phyloP scores from a whole-genome alignment of 2,888 invertebrate genomes.

The Caenorhabditis angaria region DNA sequence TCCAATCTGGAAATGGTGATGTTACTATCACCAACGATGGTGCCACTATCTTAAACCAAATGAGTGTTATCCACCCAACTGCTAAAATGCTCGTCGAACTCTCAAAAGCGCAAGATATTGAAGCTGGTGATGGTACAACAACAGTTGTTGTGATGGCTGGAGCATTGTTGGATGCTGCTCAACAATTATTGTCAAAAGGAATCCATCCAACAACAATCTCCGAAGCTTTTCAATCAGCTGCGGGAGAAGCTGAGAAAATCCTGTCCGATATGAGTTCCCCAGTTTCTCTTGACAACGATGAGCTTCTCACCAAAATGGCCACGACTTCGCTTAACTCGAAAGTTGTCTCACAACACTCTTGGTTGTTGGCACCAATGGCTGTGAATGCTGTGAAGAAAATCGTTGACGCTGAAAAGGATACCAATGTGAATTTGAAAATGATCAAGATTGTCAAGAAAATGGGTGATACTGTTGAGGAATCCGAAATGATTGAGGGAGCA shows the following conservation, averaged over 20 bases:
- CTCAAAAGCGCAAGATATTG: slow-evolving; percentile 94
- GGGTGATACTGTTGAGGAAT: slow-evolving; percentile 80
- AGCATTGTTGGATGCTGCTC: slow-evolving; percentile 90
- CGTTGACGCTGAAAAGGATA: slow-evolving; percentile 80
- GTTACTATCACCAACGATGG: slow-evolving; percentile 99
- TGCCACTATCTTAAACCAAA: slow-evolving; percentile 97
- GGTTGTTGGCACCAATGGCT: slow-evolving; percentile 91
- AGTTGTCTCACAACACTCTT: slow-evolving; percentile 97
- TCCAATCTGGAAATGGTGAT: slow-evolving; percentile 94
- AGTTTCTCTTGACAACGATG: slow-evolving; percentile 85
- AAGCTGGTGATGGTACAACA: slow-evolving; percentile 99
- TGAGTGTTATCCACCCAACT: slow-evolving; percentile 97
- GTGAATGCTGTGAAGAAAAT: slow-evolving; percentile 94
- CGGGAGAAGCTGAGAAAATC: slow-evolving; percentile 81
- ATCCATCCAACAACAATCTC: slow-evolving; percentile 97
- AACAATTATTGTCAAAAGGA: slow-evolving; percentile 85
- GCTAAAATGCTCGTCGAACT: slow-evolving; percentile 99
- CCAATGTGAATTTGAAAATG: slow-evolving; percentile 87
- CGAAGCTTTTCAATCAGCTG: slow-evolving; percentile 90
- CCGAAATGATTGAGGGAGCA: slow-evolving; percentile 92
- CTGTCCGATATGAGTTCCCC: slow-evolving; percentile 84
- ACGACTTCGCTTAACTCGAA: slow-evolving; percentile 97
- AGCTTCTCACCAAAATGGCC: slow-evolving; percentile 90
- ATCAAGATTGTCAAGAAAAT: slow-evolving; percentile 96
- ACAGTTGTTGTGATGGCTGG: slow-evolving; percentile 95